Evolutionary conservation across 2,113 vertebrate species (phyloP).

Genomic region (Bostrychus sinensis): DNA sequence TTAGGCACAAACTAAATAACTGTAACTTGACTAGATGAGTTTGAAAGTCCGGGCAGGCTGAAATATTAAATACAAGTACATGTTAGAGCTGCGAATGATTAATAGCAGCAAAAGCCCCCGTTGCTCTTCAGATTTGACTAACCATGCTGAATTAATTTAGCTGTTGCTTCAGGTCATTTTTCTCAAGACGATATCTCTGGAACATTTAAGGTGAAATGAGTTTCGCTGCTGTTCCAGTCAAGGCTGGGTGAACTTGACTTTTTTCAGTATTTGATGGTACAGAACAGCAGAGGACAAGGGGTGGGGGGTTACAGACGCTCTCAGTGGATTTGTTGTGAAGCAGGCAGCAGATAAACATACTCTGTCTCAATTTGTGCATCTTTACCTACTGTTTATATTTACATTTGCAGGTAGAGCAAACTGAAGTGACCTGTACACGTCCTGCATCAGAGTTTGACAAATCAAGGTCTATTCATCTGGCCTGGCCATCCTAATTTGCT

Average conservation of each 20-base stretch:
- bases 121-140: not conserved
- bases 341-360: too few species aligned
- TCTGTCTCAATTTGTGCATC: too few species aligned
- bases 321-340: too few species aligned
- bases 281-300: too few species aligned
- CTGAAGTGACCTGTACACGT: too few species aligned
- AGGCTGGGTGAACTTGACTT: conserved; percentile 26
- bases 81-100: conserved; percentile 4
- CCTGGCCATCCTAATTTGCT: too few species aligned
- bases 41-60: not conserved
- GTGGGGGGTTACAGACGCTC: too few species aligned
- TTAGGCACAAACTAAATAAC: conserved; percentile 22
- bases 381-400: too few species aligned
- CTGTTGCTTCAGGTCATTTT: not conserved
- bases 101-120: not conserved
- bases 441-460: too few species aligned
- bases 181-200: conserved; percentile 6
- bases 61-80: conserved; percentile 17
- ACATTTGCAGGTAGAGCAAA: too few species aligned
- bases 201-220: conserved; percentile 14
- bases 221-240: conserved; percentile 12
- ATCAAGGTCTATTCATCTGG: too few species aligned
- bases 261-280: not conserved
- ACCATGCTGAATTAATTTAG: not conserved
- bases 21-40: not conserved